Percentiles rank a stretch among this genome's conserved stretches.
These are phyloP conservation scores for Salvelinus alpinus DNA, from an alignment of 2,113 vertebrate genomes.

Conservation along the genomic window DNA sequence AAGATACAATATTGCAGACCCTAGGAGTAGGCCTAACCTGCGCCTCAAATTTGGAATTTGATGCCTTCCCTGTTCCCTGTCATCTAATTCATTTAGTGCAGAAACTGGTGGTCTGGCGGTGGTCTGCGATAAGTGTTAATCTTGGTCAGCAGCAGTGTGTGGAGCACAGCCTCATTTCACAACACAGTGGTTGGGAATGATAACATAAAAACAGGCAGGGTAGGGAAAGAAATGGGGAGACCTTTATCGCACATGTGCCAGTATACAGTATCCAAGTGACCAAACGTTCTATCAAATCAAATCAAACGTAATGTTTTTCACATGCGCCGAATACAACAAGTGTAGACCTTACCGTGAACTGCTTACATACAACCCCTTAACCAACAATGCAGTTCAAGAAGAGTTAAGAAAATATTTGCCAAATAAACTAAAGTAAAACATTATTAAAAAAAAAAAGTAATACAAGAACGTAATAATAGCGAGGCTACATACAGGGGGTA, in stretches of 20 bases:
- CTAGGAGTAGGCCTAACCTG: neutral
- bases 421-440: too few relatives aligned
- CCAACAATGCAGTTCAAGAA: too few relatives aligned
- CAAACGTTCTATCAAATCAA: neutral
- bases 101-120: slow-evolving; percentile 27
- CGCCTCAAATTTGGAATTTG: slow-evolving; percentile 23
- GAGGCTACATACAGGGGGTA: too few relatives aligned
- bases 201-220: slow-evolving; percentile 21
- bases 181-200: slow-evolving; percentile 14
- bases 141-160: slow-evolving; percentile 27
- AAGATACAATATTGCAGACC: slow-evolving; percentile 11
- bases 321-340: too few relatives aligned
- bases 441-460: too few relatives aligned
- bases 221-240: slow-evolving; percentile 14
- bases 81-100: slow-evolving; percentile 33
- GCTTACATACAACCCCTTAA: too few relatives aligned
- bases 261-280: slow-evolving; percentile 4
- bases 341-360: too few relatives aligned
- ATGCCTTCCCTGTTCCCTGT: slow-evolving; percentile 28
- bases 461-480: too few relatives aligned
- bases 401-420: too few relatives aligned
- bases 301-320: too few relatives aligned
- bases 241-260: slow-evolving; percentile 24
- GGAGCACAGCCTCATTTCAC: slow-evolving; percentile 12
- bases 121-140: slow-evolving; percentile 49